Evolutionary conservation across 35 echinoderm and acorn worm species (phyloP).

Genomic region (Patiria miniata): DNA sequence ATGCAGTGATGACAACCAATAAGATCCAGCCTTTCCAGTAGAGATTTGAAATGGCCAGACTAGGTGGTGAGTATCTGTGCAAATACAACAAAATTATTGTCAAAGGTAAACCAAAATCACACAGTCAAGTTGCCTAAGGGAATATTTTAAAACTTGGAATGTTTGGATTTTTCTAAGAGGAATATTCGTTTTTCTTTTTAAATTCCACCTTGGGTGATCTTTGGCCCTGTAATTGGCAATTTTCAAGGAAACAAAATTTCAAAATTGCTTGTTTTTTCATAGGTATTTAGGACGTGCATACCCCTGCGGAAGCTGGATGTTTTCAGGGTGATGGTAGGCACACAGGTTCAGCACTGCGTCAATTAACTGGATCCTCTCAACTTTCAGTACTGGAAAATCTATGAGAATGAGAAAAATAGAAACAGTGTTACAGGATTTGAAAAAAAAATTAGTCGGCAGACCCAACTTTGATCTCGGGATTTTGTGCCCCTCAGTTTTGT

Average conservation of each 20-base stretch:
- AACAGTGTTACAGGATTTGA: neutral
- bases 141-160: neutral
- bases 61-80: constrained; percentile 77
- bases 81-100: neutral
- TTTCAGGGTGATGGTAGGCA: constrained; percentile 97
- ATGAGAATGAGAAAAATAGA: neutral
- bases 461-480: no score
- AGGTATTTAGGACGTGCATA: constrained; percentile 37
- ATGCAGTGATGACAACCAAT: constrained; percentile 80
- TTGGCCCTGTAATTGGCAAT: no score
- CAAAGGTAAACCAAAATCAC: no score
- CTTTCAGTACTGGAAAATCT: constrained; percentile 81
- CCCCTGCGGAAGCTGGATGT: constrained; percentile 92
- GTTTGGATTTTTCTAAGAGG: neutral
- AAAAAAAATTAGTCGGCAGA: no score
- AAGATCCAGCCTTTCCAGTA: constrained; percentile 98
- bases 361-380: constrained; percentile 70
- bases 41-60: constrained; percentile 81
- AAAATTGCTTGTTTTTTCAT: neutral
- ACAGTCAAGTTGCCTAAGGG: neutral
- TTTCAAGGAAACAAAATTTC: no score
- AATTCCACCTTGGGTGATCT: no score
- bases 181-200: neutral
- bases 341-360: constrained; percentile 87
- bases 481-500: no score